phyloP scores from a whole-genome alignment of 2,797 vertebrate species.

The Sebastes cheni region DNA sequence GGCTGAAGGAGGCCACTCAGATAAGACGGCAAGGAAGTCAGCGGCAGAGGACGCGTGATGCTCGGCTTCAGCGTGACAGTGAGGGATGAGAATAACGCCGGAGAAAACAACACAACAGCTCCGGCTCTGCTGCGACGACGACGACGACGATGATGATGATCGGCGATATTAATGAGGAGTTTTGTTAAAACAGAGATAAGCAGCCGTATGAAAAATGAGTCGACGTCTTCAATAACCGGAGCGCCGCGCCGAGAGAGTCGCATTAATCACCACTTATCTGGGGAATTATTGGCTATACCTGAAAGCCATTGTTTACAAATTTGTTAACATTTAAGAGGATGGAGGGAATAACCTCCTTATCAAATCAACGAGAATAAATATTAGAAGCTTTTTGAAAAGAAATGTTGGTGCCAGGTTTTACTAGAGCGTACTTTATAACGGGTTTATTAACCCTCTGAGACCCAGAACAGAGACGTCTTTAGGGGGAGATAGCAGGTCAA shows the following conservation, averaged over 20 bases:
- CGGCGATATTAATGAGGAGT: constrained; percentile 36
- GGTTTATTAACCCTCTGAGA: too few relatives aligned
- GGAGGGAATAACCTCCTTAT: neutral
- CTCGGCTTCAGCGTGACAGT: constrained; percentile 6
- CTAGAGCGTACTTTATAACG: neutral
- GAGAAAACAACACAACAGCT: neutral
- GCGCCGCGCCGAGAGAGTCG: neutral
- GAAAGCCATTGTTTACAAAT: constrained; percentile 20
- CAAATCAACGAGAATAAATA: neutral
- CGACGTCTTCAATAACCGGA: neutral
- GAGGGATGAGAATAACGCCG: constrained; percentile 13
- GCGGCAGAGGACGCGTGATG: neutral
- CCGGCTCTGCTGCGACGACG: neutral
- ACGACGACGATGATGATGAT: neutral
- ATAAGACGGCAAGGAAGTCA: constrained; percentile 30
- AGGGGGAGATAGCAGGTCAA: too few relatives aligned
- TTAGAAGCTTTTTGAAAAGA: neutral
- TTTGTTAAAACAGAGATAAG: constrained; percentile 28
- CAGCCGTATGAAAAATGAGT: constrained; percentile 29
- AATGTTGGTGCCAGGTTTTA: neutral
- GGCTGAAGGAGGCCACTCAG: constrained; percentile 17
- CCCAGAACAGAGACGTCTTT: too few relatives aligned
- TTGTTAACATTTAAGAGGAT: constrained; percentile 10
- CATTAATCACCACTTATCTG: constrained; percentile 32
- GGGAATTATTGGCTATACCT: neutral